These are phyloP conservation scores for Spinus pinus DNA, from an alignment of 2,797 vertebrate species.

Conservation along the genomic window DNA sequence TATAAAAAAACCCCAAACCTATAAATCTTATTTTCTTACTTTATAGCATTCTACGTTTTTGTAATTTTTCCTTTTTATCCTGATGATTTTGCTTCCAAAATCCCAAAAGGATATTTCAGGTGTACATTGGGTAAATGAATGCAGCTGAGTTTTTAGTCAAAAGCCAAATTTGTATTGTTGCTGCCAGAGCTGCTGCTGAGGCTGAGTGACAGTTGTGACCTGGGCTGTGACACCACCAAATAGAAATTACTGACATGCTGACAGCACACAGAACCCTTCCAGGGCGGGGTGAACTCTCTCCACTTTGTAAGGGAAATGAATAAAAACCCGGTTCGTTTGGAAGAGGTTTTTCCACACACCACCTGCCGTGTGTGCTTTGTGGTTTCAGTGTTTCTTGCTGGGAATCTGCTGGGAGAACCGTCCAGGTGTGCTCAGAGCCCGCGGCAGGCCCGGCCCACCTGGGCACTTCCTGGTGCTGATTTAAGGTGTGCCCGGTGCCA, in stretches of 20 bases:
- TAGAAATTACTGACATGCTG: neutral
- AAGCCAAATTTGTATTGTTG: neutral
- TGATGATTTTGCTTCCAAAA: neutral
- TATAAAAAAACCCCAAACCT: neutral
- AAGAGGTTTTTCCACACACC: neutral
- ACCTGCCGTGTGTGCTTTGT: neutral
- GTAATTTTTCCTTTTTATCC: neutral
- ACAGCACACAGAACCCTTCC: neutral
- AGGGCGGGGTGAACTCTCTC: neutral
- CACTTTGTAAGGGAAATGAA: neutral
- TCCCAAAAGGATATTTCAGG: neutral
- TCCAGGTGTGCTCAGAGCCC: neutral
- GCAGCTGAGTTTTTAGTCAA: neutral
- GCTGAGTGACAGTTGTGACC: neutral
- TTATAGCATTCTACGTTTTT: neutral
- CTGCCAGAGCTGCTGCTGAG: neutral
- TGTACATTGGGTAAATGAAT: neutral
- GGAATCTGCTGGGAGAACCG: neutral
- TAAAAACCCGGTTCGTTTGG: neutral
- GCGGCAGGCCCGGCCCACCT: neutral
- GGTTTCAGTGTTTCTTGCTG: neutral
- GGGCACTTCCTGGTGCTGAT: neutral
- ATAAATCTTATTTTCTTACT: slow-evolving; percentile 20
- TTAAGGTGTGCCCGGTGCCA: neutral
- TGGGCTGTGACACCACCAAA: neutral